Evolutionary conservation across 2,797 vertebrate species (phyloP).

Genomic region (Notolepis coatsorum): DNA sequence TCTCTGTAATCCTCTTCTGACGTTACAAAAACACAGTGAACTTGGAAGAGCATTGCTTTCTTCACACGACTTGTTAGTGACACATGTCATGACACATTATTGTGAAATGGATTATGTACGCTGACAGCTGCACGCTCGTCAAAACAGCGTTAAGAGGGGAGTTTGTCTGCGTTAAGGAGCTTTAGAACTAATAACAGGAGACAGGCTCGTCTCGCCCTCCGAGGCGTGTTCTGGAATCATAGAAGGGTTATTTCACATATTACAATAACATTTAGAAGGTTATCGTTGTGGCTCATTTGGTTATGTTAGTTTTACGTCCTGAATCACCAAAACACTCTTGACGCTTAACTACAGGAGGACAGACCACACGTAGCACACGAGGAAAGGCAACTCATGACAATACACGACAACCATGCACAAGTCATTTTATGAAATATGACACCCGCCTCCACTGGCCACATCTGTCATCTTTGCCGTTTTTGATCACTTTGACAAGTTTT

Average conservation of each 20-base stretch:
- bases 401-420: too few relatives aligned
- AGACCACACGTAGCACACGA: background rate
- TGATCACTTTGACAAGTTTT: too few relatives aligned
- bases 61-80: background rate
- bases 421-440: too few relatives aligned
- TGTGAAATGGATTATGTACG: background rate
- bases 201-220: too few relatives aligned
- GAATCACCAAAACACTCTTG: background rate
- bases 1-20: constrained; percentile 2
- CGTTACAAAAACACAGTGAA: constrained; percentile 6
- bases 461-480: too few relatives aligned
- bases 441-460: too few relatives aligned
- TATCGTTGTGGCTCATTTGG: background rate
- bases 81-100: background rate
- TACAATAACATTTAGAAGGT: background rate
- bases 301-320: background rate
- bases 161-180: too few relatives aligned
- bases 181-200: too few relatives aligned
- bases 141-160: too few relatives aligned
- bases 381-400: constrained; percentile 7
- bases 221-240: too few relatives aligned
- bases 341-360: constrained; percentile 5
- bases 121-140: background rate
- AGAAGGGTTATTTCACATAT: background rate
- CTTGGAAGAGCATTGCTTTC: background rate